These are phyloP conservation scores for Artemia sinica DNA, from an alignment of 2,888 invertebrate species.

Conservation along the genomic window DNA sequence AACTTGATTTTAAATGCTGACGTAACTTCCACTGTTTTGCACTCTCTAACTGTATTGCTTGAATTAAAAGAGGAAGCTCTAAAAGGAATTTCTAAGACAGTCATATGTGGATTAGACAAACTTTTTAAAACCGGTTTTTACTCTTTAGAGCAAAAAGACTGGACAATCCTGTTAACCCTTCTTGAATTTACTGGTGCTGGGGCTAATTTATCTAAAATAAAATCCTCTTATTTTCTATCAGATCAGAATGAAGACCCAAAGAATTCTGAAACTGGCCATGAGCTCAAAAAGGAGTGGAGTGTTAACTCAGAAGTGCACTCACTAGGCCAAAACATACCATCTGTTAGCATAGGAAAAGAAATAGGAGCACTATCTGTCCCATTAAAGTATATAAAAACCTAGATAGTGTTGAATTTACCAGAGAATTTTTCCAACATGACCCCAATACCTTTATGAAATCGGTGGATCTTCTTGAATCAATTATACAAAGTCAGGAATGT, in stretches of 20 bases:
- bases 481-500: slow-evolving; percentile 89
- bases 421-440: slow-evolving; percentile 55
- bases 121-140: slow-evolving; percentile 84
- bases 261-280: background rate
- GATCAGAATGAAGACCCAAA: background rate
- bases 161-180: slow-evolving; percentile 83
- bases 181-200: slow-evolving; percentile 91
- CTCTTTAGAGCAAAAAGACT: slow-evolving; percentile 78
- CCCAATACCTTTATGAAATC: slow-evolving; percentile 67
- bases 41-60: slow-evolving; percentile 59
- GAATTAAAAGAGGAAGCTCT: slow-evolving; percentile 48
- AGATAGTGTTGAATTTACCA: slow-evolving; percentile 44
- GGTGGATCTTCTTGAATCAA: slow-evolving; percentile 80
- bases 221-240: slow-evolving; percentile 9
- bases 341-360: slow-evolving; percentile 41
- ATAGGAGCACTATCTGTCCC: slow-evolving; percentile 36
- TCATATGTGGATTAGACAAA: slow-evolving; percentile 83
- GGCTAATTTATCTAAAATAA: slow-evolving; percentile 38
- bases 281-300: background rate
- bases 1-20: slow-evolving; percentile 80
- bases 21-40: slow-evolving; percentile 59
- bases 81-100: slow-evolving; percentile 54
- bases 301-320: slow-evolving; percentile 52
- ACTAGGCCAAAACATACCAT: slow-evolving; percentile 15
- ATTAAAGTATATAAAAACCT: slow-evolving; percentile 36